These are phyloP conservation scores for Orius insidiosus DNA, from an alignment of 1,140 invertebrate species.

Conservation along the genomic window DNA sequence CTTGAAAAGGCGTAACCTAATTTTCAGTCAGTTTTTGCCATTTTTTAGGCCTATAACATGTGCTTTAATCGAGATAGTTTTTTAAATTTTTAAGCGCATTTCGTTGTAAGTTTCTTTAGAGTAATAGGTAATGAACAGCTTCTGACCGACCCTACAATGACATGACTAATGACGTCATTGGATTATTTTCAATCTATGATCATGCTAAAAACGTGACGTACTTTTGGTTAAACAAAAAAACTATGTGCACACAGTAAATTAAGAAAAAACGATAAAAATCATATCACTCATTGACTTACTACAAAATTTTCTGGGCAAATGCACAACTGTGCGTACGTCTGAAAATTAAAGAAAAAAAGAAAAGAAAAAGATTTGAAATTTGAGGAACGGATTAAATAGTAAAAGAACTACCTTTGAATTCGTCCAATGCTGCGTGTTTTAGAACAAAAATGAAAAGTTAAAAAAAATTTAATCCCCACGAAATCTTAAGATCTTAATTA, in stretches of 20 bases:
- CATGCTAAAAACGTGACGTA: constrained; percentile 1
- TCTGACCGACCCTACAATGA: too few relatives aligned
- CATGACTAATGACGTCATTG: too few relatives aligned
- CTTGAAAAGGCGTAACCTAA: too few relatives aligned
- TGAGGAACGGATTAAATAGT: not conserved
- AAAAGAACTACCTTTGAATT: constrained; percentile 12
- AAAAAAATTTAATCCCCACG: constrained; percentile 2
- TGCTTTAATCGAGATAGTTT: too few relatives aligned
- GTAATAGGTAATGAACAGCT: too few relatives aligned
- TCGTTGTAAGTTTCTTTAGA: too few relatives aligned
- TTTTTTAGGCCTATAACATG: too few relatives aligned
- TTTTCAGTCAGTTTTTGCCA: too few relatives aligned
- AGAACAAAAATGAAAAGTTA: constrained; percentile 6
- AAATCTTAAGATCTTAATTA: too few relatives aligned
- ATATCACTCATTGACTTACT: constrained; percentile 12
- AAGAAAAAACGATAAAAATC: constrained; percentile 17
- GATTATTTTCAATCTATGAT: not conserved
- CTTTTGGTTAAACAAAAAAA: not conserved
- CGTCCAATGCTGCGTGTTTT: constrained; percentile 15
- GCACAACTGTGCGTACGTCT: constrained; percentile 77
- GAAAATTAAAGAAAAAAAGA: constrained; percentile 29
- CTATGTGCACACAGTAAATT: constrained; percentile 4
- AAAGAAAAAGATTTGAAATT: not conserved
- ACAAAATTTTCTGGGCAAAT: constrained; percentile 49
- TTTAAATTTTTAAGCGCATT: too few relatives aligned